Evolutionary conservation across 1,140 invertebrate species (phyloP).

Genomic region (Drosophila obscura): DNA sequence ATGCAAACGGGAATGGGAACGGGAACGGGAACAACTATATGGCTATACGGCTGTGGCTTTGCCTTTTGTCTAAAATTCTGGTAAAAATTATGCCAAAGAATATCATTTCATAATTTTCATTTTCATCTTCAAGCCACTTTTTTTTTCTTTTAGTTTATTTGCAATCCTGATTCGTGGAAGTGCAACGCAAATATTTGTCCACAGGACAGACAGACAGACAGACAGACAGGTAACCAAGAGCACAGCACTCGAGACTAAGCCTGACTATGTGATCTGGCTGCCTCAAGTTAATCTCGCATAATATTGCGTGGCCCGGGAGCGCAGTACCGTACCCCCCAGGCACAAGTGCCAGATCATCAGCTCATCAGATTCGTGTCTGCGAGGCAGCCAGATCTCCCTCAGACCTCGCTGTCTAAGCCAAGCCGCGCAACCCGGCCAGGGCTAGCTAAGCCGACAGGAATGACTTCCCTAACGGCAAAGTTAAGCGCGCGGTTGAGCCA

Average conservation of each 20-base stretch:
- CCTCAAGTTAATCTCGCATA: conserved; percentile 50
- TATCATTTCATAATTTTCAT: conserved; percentile 51
- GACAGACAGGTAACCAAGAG: conserved; percentile 11
- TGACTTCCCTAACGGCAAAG: too few species aligned
- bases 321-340: conserved; percentile 8
- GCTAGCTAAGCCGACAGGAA: too few species aligned
- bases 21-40: background rate
- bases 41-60: conserved; percentile 7
- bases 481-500: too few species aligned
- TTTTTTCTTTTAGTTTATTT: background rate
- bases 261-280: conserved; percentile 48
- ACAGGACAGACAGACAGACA: conserved; percentile 23
- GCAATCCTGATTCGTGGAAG: conserved; percentile 36
- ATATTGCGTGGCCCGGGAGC: conserved; percentile 29
- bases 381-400: background rate
- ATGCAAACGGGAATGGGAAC: conserved; percentile 19
- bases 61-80: conserved; percentile 1
- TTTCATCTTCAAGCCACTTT: conserved; percentile 6
- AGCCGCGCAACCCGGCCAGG: too few species aligned
- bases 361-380: background rate
- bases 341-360: conserved; percentile 16
- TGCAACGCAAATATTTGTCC: conserved; percentile 53
- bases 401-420: too few species aligned
- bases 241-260: conserved; percentile 5
- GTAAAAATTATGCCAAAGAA: conserved; percentile 29